Evolutionary conservation across 2,888 invertebrate genomes (phyloP).

Genomic region (Phoenoteleia sp.): DNA sequence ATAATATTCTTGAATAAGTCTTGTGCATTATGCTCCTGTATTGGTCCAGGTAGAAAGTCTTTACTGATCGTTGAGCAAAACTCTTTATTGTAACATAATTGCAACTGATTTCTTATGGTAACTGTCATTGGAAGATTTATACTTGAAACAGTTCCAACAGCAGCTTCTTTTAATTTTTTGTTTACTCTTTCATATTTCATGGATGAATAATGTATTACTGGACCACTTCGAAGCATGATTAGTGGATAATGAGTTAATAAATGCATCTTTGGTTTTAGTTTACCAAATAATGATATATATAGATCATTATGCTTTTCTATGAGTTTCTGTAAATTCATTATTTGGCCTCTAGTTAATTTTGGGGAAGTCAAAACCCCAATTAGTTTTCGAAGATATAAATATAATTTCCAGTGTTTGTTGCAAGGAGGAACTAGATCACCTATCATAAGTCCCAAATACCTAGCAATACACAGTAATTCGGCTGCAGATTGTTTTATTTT

Average conservation of each 20-base stretch:
- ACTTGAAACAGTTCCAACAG: neutral
- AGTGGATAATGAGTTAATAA: neutral
- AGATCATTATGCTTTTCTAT: slow-evolving; percentile 5
- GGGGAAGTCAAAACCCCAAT: slow-evolving; percentile 13
- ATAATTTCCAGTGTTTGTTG: slow-evolving; percentile 12
- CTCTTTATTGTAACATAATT: slow-evolving; percentile 9
- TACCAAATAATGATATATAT: slow-evolving; percentile 30
- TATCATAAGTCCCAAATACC: slow-evolving; percentile 49
- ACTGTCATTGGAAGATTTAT: neutral
- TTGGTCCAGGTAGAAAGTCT: neutral
- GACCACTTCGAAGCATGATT: neutral
- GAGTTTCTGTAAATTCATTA: neutral
- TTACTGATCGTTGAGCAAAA: neutral
- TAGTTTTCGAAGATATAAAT: slow-evolving; percentile 11
- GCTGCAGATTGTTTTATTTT: slow-evolving; percentile 47
- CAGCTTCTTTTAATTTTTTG: neutral
- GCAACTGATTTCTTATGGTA: neutral
- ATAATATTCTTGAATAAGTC: neutral
- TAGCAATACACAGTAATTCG: neutral
- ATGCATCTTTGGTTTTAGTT: slow-evolving; percentile 22
- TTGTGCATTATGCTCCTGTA: neutral
- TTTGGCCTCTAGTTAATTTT: neutral
- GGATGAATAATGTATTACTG: neutral
- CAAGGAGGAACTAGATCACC: slow-evolving; percentile 29
- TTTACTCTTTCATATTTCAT: neutral